Evolutionary conservation across 1,140 invertebrate species (phyloP), one percentile per base, ranked within the genome.

Genomic region (Tribolium castaneum): DNA sequence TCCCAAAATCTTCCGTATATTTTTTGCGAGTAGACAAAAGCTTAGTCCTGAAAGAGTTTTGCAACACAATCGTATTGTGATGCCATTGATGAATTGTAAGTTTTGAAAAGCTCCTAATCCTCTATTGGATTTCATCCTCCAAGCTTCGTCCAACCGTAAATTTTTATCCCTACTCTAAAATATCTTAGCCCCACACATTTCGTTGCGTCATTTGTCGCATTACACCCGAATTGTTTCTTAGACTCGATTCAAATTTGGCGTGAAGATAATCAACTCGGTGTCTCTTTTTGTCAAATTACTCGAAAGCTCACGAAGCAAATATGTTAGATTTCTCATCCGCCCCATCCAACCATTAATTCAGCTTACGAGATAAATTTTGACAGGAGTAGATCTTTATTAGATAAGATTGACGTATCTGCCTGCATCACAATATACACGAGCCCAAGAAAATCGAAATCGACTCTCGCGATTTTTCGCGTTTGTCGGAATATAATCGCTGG

Each of bases 301-400:
- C 9, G 2, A 9, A 45, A 9, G 39, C 39, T 45, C 39, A 45
- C 9, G 10, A 59, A 59, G 19, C 54, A 22, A 59, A 59, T 22
- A 25, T 59, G 51, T 16, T 16, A 52, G 12, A 52, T 52, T 52
- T 52, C 51, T 52, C 16, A 14, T 52, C 6, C 13, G 10, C 16
- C 54, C 54, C 19, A 1, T 59, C 54, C 4, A 25, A 19, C 16
- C 54, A 59, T 59, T 59, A 59, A 59, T 59, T 22, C 54, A 59
- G 54, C 54, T 59, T 25, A 14, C 5, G 22, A 19, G 54, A 59
- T 59, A 59, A 59, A 59, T 59, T 59, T 30, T 59, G 54, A 30
- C 54, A 59, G 54, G 22, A 25, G 13, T n/a, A 25, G 14, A 59
- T 59, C 54, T 59, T 22, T 59, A 59, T 59, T 59, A 59, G 54